Base-by-base conservation (phyloP, 30 jellyfish, hydroid and myxozoan genomes). In the Aurelia coerulea region DNA sequence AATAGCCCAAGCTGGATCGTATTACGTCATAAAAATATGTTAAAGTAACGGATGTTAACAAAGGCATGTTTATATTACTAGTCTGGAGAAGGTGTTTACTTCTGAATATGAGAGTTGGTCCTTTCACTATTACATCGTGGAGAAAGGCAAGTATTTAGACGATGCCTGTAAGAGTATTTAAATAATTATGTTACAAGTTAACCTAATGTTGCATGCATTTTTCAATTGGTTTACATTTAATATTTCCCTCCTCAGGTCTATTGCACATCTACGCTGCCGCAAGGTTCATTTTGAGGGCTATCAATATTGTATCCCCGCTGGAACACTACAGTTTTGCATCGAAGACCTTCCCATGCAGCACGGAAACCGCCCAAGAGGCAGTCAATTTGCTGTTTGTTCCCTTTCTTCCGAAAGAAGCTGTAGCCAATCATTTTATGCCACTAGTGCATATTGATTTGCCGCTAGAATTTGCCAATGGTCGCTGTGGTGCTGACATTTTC, bases 301-400 rank as follows among this genome's bases (percentile, higher is more conserved):
- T 60, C 0, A 60, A 12, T 60, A 8, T 60, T 60, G 69, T 60
- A 16, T 60, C 34, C 69, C 69, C 69, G 35, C 35, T 60, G 69
- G 69, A 60, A 60, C 7, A 60, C 69, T 60, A 60, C 33, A 60
- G 35, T 60, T 60, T 60, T 12, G 69, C 69, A 5, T 60, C 69
- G 0, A 6, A 60, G 69, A 60, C 69, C 32, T 60, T 60, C 35
- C 69, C 69, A 60, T 60, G 34, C 31, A 2, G 5, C 35, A 23
- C 69, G 8, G 35, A 23, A 16, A 0, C 69, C 3, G 1, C 69
- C 10, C 35, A 16, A 10, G 35, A 42, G 9, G 53, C 53, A 42
- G 53, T 42, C 33, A 60, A 60, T 23, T 60, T 60, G 69, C 8
- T 60, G 6, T 10, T 60, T 60, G 69, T 60, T 16, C 69, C 69